These are phyloP conservation scores for Motacilla tschutschensis DNA, from an alignment of 2,113 vertebrate genomes.

Conservation along the genomic window DNA sequence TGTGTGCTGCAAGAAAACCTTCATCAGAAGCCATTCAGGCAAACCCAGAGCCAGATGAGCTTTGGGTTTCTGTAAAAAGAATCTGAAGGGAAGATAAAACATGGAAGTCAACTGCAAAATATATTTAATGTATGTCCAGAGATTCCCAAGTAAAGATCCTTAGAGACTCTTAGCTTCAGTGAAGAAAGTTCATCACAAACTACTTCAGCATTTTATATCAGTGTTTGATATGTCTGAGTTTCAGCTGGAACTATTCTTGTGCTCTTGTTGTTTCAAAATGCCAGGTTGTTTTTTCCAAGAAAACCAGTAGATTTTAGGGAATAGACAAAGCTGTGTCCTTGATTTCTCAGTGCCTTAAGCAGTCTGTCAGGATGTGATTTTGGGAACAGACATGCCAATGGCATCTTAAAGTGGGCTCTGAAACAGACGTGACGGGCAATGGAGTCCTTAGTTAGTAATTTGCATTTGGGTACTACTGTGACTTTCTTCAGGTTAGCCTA, in stretches of 20 bases:
- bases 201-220: not conserved
- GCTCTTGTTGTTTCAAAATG: not conserved
- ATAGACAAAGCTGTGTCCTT: not conserved
- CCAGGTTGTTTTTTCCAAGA: not conserved
- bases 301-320: not conserved
- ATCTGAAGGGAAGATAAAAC: not conserved
- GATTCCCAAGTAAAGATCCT: not conserved
- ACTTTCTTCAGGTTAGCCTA: slow-evolving; percentile 81
- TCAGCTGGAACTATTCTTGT: not conserved
- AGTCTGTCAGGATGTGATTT: not conserved
- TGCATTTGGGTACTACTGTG: not conserved
- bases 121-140: not conserved
- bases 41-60: not conserved
- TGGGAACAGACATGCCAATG: not conserved
- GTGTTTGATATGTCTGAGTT: not conserved
- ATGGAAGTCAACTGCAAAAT: not conserved
- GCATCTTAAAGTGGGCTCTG: not conserved
- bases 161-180: not conserved
- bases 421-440: no score
- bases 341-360: not conserved
- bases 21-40: not conserved
- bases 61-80: not conserved
- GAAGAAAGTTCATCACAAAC: not conserved
- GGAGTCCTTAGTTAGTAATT: not conserved
- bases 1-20: not conserved